A percentile compares a stretch with the other conserved stretches of the same genome.
Conservation (phyloP, 2,888 invertebrate species). For the Schizaphis graminum region DNA sequence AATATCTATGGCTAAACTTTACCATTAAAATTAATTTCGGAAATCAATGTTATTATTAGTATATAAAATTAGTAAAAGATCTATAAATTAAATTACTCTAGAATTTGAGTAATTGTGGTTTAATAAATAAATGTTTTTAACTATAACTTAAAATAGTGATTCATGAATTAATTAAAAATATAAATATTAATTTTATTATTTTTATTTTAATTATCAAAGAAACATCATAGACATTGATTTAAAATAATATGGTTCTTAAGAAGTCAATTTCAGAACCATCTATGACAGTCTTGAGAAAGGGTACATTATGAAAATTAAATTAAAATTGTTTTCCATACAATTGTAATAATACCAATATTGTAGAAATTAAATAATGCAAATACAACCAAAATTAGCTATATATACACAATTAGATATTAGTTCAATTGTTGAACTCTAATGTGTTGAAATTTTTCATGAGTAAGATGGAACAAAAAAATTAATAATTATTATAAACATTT, state of each 20-base stretch:
- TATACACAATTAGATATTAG: background rate
- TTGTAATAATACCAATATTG: conserved; percentile 30
- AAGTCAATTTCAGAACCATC: conserved; percentile 25
- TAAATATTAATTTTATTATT: conserved; percentile 3
- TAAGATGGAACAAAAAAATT: conserved; percentile 27
- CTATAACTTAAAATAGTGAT: conserved; percentile 56
- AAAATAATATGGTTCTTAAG: conserved; percentile 53
- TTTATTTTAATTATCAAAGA: conserved; percentile 24
- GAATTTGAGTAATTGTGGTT: conserved; percentile 27
- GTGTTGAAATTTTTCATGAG: conserved; percentile 12
- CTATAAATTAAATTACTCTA: conserved; percentile 36
- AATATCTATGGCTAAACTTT: conserved; percentile 47
- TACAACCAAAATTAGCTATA: conserved; percentile 39
- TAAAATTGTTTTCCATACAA: background rate
- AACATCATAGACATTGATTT: conserved; percentile 33
- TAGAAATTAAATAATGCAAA: conserved; percentile 31
- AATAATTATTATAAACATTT: background rate
- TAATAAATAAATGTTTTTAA: conserved; percentile 49
- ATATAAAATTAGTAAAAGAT: conserved; percentile 57
- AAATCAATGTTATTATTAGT: conserved; percentile 52
- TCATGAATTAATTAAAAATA: conserved; percentile 36
- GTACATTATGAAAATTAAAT: conserved; percentile 39
- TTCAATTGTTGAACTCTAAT: conserved; percentile 17
- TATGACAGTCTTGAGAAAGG: conserved; percentile 61
- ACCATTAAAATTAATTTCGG: conserved; percentile 46